Evolutionary conservation across 2,113 vertebrate genomes (phyloP).

Genomic region (Oncorhynchus gorbuscha): DNA sequence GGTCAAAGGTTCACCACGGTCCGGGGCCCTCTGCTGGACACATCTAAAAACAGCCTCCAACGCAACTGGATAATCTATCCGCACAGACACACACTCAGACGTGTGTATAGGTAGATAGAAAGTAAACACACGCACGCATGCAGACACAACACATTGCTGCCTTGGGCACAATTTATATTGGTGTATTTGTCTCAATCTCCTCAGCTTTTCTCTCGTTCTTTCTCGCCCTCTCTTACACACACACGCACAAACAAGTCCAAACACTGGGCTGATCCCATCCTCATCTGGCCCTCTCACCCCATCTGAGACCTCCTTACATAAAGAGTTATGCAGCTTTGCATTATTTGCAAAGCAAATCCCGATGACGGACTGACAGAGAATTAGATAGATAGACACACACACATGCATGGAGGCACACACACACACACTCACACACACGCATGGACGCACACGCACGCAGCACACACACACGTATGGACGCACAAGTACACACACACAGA

Average conservation of each 20-base stretch:
- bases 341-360: neutral
- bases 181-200: slow-evolving; percentile 25
- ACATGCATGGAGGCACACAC: neutral
- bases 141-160: slow-evolving; percentile 17
- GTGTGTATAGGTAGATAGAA: slow-evolving; percentile 13
- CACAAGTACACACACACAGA: neutral
- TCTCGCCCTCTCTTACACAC: neutral
- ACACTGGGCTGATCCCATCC: slow-evolving; percentile 3
- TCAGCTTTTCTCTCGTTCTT: neutral
- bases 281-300: neutral
- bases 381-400: neutral
- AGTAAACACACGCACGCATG: slow-evolving; percentile 4
- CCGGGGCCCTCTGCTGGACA: slow-evolving; percentile 25
- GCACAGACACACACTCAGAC: slow-evolving; percentile 25
- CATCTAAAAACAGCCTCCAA: neutral
- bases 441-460: slow-evolving; percentile 2
- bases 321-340: neutral
- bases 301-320: neutral
- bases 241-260: neutral
- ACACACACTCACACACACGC: slow-evolving; percentile 1
- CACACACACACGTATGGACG: neutral
- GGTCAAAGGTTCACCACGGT: slow-evolving; percentile 61
- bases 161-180: slow-evolving; percentile 27
- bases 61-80: neutral
- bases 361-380: neutral